phyloP scores from a whole-genome alignment of 2,113 vertebrate genomes.

The Heterocephalus glaber region DNA sequence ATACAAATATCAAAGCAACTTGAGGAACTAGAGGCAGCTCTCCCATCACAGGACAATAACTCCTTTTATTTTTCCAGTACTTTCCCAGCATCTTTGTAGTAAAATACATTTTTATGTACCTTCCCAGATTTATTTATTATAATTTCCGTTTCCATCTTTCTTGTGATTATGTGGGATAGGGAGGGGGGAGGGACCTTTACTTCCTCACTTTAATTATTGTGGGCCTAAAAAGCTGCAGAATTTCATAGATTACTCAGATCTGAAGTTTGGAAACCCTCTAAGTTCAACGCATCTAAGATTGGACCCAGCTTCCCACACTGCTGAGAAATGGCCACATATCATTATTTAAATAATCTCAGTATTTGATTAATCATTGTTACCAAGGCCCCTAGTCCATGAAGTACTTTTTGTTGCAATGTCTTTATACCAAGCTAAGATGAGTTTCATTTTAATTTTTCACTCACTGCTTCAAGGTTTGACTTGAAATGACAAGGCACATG shows the following conservation, averaged over 20 bases:
- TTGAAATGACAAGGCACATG: neutral
- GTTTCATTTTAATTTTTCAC: slow-evolving; percentile 30
- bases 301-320: neutral
- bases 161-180: neutral
- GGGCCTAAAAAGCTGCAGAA: neutral
- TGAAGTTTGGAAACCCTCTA: neutral
- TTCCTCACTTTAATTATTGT: slow-evolving; percentile 10
- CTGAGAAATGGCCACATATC: neutral
- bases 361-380: neutral
- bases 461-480: neutral
- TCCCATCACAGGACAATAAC: slow-evolving; percentile 58
- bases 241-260: neutral
- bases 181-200: neutral
- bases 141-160: neutral
- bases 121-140: neutral
- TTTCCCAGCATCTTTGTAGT: slow-evolving; percentile 44
- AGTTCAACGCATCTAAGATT: neutral
- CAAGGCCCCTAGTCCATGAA: neutral
- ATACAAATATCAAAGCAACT: slow-evolving; percentile 83
- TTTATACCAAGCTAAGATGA: neutral
- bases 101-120: slow-evolving; percentile 50
- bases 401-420: neutral
- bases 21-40: slow-evolving; percentile 64
- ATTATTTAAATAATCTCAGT: neutral
- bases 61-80: slow-evolving; percentile 40